These are phyloP conservation scores for Hyles vespertilio DNA, from an alignment of 1,140 invertebrate genomes.

Conservation along the genomic window DNA sequence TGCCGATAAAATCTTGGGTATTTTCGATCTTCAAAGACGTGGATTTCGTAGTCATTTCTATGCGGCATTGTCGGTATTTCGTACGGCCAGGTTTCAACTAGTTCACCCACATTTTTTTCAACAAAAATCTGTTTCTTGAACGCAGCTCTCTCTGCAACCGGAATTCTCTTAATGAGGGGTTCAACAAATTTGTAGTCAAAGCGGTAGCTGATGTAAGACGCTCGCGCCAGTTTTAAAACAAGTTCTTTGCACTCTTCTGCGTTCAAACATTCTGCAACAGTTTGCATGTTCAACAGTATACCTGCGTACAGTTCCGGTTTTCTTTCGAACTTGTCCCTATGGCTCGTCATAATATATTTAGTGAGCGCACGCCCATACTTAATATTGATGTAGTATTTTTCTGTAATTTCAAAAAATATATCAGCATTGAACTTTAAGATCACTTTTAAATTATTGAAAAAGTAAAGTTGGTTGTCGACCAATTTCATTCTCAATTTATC, in stretches of 20 bases:
- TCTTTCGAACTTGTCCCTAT: slow-evolving; percentile 29
- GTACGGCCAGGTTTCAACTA: slow-evolving; percentile 38
- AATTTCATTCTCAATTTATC: slow-evolving; percentile 3
- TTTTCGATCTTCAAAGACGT: slow-evolving; percentile 2
- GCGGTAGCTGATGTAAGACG: slow-evolving; percentile 34
- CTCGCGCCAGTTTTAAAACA: slow-evolving; percentile 32
- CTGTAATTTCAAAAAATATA: slow-evolving; percentile 15
- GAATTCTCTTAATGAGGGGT: slow-evolving; percentile 23
- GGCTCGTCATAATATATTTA: slow-evolving; percentile 35
- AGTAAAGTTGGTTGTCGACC: slow-evolving; percentile 1
- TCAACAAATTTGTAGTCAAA: slow-evolving; percentile 46
- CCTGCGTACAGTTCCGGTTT: slow-evolving; percentile 45
- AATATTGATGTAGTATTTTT: slow-evolving; percentile 15
- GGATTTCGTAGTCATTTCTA: background rate
- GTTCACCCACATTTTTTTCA: slow-evolving; percentile 31
- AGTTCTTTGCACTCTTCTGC: slow-evolving; percentile 35
- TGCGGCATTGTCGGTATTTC: slow-evolving; percentile 14
- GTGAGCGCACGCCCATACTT: slow-evolving; percentile 22
- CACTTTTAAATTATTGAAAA: slow-evolving; percentile 6
- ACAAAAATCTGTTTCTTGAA: slow-evolving; percentile 46
- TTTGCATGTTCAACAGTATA: slow-evolving; percentile 33
- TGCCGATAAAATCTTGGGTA: background rate
- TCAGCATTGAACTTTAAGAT: background rate
- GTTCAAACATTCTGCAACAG: slow-evolving; percentile 32
- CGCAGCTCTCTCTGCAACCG: slow-evolving; percentile 24